A percentile compares a stretch with the other conserved stretches of the same genome.
Conservation (phyloP, 2,888 invertebrate species). For the Romanomermis culicivorax region DNA sequence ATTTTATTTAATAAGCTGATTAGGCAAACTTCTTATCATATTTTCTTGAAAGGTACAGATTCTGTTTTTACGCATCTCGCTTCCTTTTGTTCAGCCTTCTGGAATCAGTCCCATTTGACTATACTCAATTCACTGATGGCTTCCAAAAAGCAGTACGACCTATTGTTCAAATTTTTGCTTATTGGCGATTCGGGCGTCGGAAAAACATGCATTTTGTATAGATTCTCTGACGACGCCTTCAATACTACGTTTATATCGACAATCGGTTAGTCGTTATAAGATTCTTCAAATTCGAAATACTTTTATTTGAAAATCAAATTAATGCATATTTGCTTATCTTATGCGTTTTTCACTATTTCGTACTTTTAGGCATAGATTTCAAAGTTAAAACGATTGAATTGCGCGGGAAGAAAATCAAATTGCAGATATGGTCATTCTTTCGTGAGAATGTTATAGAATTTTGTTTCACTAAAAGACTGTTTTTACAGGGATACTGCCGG, state of each 20-base stretch:
- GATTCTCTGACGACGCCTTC: neutral
- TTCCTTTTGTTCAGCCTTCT: too few species aligned
- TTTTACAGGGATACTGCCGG: slow-evolving; percentile 80
- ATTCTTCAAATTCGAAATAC: too few species aligned
- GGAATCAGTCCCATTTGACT: too few species aligned
- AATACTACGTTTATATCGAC: neutral
- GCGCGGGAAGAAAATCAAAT: slow-evolving; percentile 37
- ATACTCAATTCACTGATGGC: too few species aligned
- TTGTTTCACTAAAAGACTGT: slow-evolving; percentile 6
- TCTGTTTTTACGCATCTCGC: too few species aligned
- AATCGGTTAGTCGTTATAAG: too few species aligned
- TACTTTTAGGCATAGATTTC: slow-evolving; percentile 42
- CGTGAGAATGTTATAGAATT: neutral
- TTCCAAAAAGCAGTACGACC: too few species aligned
- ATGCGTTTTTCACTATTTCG: neutral
- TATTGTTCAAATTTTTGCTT: too few species aligned
- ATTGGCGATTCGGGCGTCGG: neutral
- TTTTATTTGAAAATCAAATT: neutral
- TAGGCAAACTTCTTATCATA: too few species aligned
- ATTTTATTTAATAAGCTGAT: too few species aligned
- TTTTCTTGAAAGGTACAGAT: too few species aligned
- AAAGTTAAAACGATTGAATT: slow-evolving; percentile 38
- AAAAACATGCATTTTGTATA: neutral
- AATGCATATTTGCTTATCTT: neutral
- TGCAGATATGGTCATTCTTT: slow-evolving; percentile 35